phyloP scores from a whole-genome alignment of 1,140 invertebrate genomes.

The Rhizoglyphus robini region DNA sequence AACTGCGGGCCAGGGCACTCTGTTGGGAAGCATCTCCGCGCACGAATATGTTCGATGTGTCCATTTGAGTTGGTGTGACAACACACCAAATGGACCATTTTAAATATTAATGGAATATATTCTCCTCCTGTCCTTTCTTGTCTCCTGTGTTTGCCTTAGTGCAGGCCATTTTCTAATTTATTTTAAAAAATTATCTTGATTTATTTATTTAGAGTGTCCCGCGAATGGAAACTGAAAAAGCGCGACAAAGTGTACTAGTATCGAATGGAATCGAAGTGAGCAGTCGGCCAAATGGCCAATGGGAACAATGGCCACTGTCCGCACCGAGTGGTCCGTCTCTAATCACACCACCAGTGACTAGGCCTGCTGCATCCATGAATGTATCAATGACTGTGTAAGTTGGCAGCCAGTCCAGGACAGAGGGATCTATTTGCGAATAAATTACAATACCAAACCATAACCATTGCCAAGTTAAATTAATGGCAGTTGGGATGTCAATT shows the following conservation, averaged over 20 bases:
- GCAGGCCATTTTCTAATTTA: neutral
- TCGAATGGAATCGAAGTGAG: neutral
- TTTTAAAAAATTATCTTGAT: constrained; percentile 15
- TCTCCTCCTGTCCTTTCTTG: neutral
- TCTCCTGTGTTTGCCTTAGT: neutral
- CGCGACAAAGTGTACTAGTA: no score
- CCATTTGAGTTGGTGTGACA: no score
- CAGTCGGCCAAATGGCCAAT: neutral
- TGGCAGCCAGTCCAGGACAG: neutral
- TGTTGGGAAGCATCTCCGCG: no score
- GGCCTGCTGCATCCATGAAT: neutral
- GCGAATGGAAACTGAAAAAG: neutral
- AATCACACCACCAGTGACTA: neutral
- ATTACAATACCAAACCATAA: neutral
- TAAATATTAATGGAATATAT: constrained; percentile 11
- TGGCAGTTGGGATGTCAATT: constrained; percentile 8
- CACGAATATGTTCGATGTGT: no score
- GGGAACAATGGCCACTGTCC: neutral
- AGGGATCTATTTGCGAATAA: neutral
- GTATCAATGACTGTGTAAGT: neutral
- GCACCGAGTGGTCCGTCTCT: neutral
- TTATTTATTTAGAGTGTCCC: constrained; percentile 14
- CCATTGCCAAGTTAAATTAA: neutral
- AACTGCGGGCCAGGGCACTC: no score
- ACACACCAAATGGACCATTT: constrained; percentile 9